Base-by-base conservation (phyloP, 2,113 vertebrate genomes). In the Geothlypis trichas region DNA sequence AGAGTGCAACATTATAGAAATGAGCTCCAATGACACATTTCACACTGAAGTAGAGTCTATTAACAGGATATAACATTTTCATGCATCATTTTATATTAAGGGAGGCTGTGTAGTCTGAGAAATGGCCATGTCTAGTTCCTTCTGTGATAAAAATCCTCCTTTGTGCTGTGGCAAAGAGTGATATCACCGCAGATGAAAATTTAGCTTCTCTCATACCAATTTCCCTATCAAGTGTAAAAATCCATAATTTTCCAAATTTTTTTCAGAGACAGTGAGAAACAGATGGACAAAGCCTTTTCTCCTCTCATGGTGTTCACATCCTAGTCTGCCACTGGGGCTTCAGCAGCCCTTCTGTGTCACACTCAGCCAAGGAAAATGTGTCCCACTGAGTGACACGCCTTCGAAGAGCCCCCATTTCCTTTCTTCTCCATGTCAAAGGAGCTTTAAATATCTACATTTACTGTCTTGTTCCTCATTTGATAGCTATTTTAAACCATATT, bases 21-120 rank as follows among this genome's bases (percentile, higher is more conserved):
- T 35, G n/a, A 95, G 61, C 84, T 89, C 77, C 89, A 91, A 95
- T 89, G 93, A 81, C 77, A 91, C 73, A 87, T 89, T 91, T 89
- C 65, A 72, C 73, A 59, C 89, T 68, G 90, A 89, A 95, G 61
- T 42, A 71, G 77, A 87, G 65, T 92, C 80, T 89, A 54, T 94
- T 92, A 92, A 63, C 80, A 79, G 87, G 61, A 75, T 84, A 49
- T 5, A 95, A 89, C 52, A 78, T 95, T 91, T 91, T 78, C 69
- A 86, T 89, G 61, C 62, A 84, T 89, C 57, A 72, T 75, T 94
- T 92, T 92, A 49, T 67, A 81, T 52, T 72, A 49, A 89, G n/a
- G 76, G 23, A 84, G 80, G 57, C 37, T 62, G 31, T 10, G 49
- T 31, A 89, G 77, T n/a, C 66, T 95, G 49, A 90, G 49, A 94